phyloP scores from a whole-genome alignment of 2,888 invertebrate genomes.

The Drosophila barbarae region DNA sequence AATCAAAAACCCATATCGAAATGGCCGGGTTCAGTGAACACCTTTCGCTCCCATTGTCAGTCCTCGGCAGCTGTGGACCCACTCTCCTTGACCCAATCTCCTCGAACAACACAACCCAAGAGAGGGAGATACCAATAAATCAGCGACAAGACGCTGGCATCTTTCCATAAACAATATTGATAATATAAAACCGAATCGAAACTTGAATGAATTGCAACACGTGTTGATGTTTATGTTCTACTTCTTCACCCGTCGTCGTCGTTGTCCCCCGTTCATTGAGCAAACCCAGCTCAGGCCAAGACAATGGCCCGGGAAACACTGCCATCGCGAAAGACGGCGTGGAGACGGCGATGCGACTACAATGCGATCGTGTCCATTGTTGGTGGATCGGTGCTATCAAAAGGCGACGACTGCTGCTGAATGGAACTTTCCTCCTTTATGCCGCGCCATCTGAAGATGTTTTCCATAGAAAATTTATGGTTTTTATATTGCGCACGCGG shows the following conservation, averaged over 20 bases:
- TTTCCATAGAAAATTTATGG: constrained; percentile 59
- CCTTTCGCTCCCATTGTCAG: constrained; percentile 14
- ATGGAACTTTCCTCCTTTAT: constrained; percentile 62
- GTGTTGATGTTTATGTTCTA: constrained; percentile 58
- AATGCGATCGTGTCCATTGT: constrained; percentile 60
- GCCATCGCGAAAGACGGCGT: constrained; percentile 63
- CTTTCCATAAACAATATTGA: constrained; percentile 57
- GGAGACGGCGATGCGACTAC: constrained; percentile 55
- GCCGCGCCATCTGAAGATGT: constrained; percentile 51
- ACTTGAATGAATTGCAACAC: constrained; percentile 70
- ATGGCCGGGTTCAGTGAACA: constrained; percentile 23
- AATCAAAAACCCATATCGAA: constrained; percentile 16
- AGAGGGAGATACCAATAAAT: constrained; percentile 49
- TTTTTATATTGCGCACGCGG: constrained; percentile 60
- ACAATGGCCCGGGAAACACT: constrained; percentile 39
- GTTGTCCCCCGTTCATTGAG: constrained; percentile 51
- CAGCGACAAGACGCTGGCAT: constrained; percentile 57
- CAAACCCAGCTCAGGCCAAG: constrained; percentile 51
- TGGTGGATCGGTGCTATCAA: constrained; percentile 42
- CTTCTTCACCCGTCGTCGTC: not conserved
- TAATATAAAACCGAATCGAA: constrained; percentile 44
- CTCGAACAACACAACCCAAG: constrained; percentile 7
- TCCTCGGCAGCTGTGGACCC: constrained; percentile 34
- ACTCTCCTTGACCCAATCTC: constrained; percentile 61
- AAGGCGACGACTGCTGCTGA: constrained; percentile 46